Conservation (phyloP, 2,113 vertebrate genomes). For the Theropithecus gelada region DNA sequence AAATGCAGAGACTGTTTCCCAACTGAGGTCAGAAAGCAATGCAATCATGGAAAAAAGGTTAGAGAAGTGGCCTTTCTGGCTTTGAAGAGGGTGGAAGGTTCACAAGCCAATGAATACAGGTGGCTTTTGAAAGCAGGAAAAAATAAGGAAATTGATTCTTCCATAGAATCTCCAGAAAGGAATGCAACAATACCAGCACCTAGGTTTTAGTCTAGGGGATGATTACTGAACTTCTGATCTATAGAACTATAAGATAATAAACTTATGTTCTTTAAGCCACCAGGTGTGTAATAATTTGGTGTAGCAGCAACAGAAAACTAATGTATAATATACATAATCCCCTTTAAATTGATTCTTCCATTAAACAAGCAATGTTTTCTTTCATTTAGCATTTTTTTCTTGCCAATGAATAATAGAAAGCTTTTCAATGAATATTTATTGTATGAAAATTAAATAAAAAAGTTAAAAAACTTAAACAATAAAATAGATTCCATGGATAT, state of each 20-base stretch:
- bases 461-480: background rate
- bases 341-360: background rate
- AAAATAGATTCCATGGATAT: background rate
- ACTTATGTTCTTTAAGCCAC: background rate
- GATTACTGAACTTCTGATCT: background rate
- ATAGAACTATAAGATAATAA: background rate
- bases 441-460: background rate
- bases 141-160: background rate
- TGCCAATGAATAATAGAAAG: background rate
- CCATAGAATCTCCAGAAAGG: background rate
- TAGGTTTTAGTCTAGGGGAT: background rate
- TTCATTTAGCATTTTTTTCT: background rate
- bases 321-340: background rate
- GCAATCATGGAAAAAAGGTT: background rate
- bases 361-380: background rate
- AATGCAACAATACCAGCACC: rapidly evolving
- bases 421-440: background rate
- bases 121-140: background rate
- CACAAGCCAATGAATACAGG: no score
- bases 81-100: background rate
- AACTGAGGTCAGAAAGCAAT: background rate
- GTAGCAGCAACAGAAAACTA: background rate
- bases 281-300: background rate
- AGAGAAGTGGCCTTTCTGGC: background rate
- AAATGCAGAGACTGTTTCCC: background rate